Evolutionary conservation across 37 sponge, comb jelly and placozoan species (phyloP), one percentile per base, ranked within the genome.

Genomic region (Ianthella basta): DNA sequence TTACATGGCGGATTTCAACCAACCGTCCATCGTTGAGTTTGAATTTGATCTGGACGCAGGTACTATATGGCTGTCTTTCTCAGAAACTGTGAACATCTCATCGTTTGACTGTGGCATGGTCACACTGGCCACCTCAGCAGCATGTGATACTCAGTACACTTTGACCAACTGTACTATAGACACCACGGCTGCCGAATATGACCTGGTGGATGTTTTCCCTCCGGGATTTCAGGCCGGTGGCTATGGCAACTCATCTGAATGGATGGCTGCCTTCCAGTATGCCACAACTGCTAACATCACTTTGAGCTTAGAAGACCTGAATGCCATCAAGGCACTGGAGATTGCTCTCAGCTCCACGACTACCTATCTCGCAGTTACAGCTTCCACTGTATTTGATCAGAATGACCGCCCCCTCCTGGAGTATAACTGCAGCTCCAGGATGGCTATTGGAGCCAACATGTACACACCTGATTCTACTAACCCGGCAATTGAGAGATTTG

Each of bases 21-120:
- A 41, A 55, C 95, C 95, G 29, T 85, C 55, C 55, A 67, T 95
- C 57, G 61, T 75, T 16, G 38, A 38, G 32, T 95, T 89, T 60
- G 53, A 39, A 0, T 60, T 95, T 60, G 89, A 95, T 64, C 91
- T 95, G 86, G 82, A 95, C 59, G 70, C 33, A n/a, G 92, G 92
- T 15, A 79, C 68, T 41, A 60, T 95, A 32, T 83, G 84, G 20
- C 53, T 95, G 12, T 84, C 37, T 40, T 91, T 95, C 56, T 89
- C 90, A 24, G 95, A 95, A 50, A 95, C 95, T 57, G 92, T 91
- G 24, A 95, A 95, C 44, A 57, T 88, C 10, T 95, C 95, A 19
- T 83, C 82, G 60, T 86, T 96, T 39, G 85, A 84, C 54, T 96
- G 97, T 75, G 57, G 69, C 19, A 86, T 86, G 66, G 59, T 93